phyloP scores from a whole-genome alignment of 1,140 invertebrate species.

The Lithobius niger region DNA sequence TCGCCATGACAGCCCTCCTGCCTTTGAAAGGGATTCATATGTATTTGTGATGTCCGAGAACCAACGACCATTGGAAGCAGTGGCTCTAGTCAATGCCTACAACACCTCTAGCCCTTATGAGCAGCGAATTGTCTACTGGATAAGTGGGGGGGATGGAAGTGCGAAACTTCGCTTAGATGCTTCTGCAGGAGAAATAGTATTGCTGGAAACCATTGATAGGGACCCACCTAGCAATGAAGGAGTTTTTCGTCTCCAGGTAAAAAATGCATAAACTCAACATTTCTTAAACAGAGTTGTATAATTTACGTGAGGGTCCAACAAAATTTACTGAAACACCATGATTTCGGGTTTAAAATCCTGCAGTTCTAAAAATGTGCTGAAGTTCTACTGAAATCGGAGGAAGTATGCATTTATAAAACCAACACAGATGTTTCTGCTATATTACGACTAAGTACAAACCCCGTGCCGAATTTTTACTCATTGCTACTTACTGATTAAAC shows the following conservation, averaged over 20 bases:
- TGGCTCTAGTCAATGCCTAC: conserved; percentile 21
- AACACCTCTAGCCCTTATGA: conserved; percentile 17
- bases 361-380: too few relatives aligned
- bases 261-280: too few relatives aligned
- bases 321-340: too few relatives aligned
- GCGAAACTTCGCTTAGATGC: conserved; percentile 12
- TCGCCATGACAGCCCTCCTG: conserved; percentile 85
- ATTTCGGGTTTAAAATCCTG: too few relatives aligned
- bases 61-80: conserved; percentile 37
- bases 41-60: conserved; percentile 81
- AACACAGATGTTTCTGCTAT: too few relatives aligned
- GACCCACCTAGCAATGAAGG: conserved; percentile 23
- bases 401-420: too few relatives aligned
- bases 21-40: conserved; percentile 76
- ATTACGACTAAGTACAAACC: too few relatives aligned
- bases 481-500: too few relatives aligned
- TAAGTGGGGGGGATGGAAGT: conserved; percentile 12
- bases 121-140: conserved; percentile 25
- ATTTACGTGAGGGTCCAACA: too few relatives aligned
- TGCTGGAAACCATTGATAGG: conserved; percentile 43
- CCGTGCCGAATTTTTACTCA: too few relatives aligned
- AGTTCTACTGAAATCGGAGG: too few relatives aligned
- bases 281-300: too few relatives aligned
- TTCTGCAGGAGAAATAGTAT: conserved; percentile 56
- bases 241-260: conserved; percentile 20